Conservation (phyloP, 2,113 vertebrate species). For the Acrocephalus kingi region DNA sequence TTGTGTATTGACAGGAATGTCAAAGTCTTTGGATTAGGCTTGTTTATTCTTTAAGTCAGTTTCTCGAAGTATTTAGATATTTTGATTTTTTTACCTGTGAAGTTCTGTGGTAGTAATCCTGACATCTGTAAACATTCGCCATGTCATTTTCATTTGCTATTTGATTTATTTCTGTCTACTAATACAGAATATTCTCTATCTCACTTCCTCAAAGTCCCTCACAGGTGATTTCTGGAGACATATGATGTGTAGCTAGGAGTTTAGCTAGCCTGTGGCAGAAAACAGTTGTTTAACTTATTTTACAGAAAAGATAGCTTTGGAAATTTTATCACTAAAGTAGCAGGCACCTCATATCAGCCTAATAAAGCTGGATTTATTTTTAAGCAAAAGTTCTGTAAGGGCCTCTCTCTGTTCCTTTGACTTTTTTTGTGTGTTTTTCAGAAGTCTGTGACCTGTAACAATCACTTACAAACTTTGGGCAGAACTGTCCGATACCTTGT, state of each 20-base stretch:
- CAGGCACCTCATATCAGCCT: not conserved
- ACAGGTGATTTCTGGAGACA: not conserved
- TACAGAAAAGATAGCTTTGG: not conserved
- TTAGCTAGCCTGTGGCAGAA: not conserved
- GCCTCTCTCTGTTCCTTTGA: not conserved
- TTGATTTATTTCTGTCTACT: not conserved
- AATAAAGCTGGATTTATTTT: not conserved
- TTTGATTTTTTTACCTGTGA: not conserved
- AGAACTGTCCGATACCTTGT: not conserved
- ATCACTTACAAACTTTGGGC: not conserved
- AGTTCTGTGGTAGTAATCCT: not conserved
- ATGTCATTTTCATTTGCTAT: not conserved
- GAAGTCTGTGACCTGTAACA: not conserved
- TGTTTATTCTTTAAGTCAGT: not conserved
- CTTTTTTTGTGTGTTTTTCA: not conserved
- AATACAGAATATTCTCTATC: not conserved
- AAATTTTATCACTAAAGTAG: not conserved
- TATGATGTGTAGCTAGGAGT: not conserved
- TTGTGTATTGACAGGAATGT: not conserved
- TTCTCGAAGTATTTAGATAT: not conserved
- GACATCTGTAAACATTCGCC: not conserved
- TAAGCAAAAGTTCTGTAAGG: not conserved
- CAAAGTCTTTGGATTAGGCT: not conserved
- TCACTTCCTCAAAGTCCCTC: not conserved
- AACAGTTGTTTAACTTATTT: not conserved